Evolutionary conservation across 1,140 invertebrate species (phyloP), one percentile per base, ranked within the genome.

Genomic region (Brachionus rubens): DNA sequence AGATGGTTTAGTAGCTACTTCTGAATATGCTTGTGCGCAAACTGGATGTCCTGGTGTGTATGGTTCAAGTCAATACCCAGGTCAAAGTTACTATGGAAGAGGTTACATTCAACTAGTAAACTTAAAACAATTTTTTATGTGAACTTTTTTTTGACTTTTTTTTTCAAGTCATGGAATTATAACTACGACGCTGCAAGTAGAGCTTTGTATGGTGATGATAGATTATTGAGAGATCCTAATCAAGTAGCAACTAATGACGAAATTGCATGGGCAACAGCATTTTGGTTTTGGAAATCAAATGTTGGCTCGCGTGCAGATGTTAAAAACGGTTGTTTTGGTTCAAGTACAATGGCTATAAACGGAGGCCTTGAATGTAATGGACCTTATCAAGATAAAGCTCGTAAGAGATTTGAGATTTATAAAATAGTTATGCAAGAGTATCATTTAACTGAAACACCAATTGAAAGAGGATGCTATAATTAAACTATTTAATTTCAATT

Each of bases 261-360:
- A 33, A 21, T 54, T 16, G 77, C 77, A 14, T 78, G 77, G 77
- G 77, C 30, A 19, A 77, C 77, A 5, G 76, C 77, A 16, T 78
- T 77, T 52, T 78, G 77, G 77, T 78, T 75, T 24, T 78, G 77
- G 77, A 77, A 77, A 28, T 21, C 75, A 21, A 70, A 77, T 65
- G 77, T 78, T n/a, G 77, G 78, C 2, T 47, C 52, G 12, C 16
- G 19, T 30, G 7, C 16, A 40, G 33, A 56, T 19, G 75, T 76
- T 10, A 46, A 62, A 70, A 40, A 65, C 28, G 77, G 77, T 14
- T 10, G 24, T 43, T 76, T 76, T 28, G 75, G 75, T 16, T 16
- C 47, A 10, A 65, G 50, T 30, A 76, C 50, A 41, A 54, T 54
- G 59, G 75, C 75, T 21, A 76, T 76, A 7, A 76, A 76, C 30